Evolutionary conservation across 2,113 vertebrate species (phyloP).

Genomic region (Eretmochelys imbricata): DNA sequence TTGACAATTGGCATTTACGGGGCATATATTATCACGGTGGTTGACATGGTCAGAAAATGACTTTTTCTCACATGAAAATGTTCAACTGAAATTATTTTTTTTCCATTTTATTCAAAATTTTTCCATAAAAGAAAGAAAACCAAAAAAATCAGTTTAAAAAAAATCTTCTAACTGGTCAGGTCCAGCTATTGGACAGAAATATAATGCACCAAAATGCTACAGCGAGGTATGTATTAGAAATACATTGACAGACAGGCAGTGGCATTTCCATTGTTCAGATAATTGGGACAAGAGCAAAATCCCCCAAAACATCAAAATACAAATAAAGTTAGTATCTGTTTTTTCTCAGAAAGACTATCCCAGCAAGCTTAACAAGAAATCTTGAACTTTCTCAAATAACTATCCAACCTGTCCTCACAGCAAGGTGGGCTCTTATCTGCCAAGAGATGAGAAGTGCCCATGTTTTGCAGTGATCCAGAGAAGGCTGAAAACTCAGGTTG

Average conservation of each 20-base stretch:
- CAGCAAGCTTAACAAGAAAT: neutral
- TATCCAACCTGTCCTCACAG: neutral
- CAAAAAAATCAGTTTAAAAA: neutral
- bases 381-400: neutral
- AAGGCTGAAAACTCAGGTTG: neutral
- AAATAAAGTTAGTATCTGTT: neutral
- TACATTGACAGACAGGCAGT: neutral
- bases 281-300: neutral
- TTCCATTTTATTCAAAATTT: too few species aligned
- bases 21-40: neutral
- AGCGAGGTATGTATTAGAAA: neutral
- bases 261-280: neutral
- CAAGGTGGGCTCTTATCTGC: neutral
- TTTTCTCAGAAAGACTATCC: neutral
- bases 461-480: rapidly evolving
- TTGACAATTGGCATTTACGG: neutral
- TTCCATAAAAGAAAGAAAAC: neutral
- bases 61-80: neutral
- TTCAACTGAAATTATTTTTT: neutral
- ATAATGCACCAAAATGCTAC: neutral
- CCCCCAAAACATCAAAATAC: neutral
- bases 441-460: too few species aligned
- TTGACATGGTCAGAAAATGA: neutral
- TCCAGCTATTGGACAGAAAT: neutral
- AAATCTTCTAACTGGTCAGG: neutral